Conservation (phyloP, 2,888 invertebrate species). For the Drosophila emarginata region DNA sequence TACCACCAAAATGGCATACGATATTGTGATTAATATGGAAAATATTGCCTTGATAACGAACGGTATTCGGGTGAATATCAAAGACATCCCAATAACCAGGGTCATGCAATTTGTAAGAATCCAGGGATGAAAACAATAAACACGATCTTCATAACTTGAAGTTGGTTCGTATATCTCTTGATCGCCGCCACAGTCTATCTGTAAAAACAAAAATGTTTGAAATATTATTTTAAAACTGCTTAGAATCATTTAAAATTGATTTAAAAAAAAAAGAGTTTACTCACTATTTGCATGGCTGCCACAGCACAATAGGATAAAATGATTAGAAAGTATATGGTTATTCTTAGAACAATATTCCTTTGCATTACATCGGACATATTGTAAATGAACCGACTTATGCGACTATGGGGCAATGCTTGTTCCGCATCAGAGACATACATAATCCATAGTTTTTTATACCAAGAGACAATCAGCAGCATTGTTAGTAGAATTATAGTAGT, state of each 20-base stretch:
- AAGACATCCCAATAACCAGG: conserved; percentile 86
- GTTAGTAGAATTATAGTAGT: conserved; percentile 83
- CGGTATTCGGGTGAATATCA: conserved; percentile 92
- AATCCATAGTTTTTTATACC: conserved; percentile 90
- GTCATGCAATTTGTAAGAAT: conserved; percentile 84
- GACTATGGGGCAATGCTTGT: conserved; percentile 83
- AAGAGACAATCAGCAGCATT: conserved; percentile 87
- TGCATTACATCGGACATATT: conserved; percentile 86
- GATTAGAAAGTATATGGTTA: conserved; percentile 87
- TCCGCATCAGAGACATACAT: conserved; percentile 77
- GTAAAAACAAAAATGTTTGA: too few relatives aligned
- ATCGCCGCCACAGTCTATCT: conserved; percentile 46
- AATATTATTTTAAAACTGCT: too few relatives aligned
- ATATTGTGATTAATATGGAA: conserved; percentile 85
- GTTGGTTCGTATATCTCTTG: conserved; percentile 31
- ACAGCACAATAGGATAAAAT: conserved; percentile 86
- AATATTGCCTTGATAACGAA: conserved; percentile 91
- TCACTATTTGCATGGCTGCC: conserved; percentile 66
- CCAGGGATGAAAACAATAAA: conserved; percentile 81
- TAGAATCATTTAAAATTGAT: too few relatives aligned
- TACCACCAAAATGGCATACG: conserved; percentile 88
- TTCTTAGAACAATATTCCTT: conserved; percentile 85
- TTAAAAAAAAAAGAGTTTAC: conserved; percentile 20
- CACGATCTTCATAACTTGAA: conserved; percentile 38
- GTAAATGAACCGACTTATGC: conserved; percentile 84